phyloP scores from a whole-genome alignment of 92 coral and sea anemone species.

The Zoanthus sansibaricus region DNA sequence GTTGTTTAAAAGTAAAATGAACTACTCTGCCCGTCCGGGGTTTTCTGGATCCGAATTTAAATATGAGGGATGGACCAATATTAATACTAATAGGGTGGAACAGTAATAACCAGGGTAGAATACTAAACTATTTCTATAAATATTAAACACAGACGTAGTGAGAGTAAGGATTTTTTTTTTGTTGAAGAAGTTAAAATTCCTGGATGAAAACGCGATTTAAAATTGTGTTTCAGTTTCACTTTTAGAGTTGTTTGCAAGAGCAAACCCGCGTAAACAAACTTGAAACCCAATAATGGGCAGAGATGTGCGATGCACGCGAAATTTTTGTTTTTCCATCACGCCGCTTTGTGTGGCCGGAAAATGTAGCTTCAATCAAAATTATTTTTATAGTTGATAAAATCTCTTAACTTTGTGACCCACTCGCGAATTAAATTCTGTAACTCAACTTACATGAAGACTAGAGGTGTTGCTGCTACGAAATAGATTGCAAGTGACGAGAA shows the following conservation, averaged over 20 bases:
- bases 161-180: neutral
- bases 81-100: slow-evolving; percentile 39
- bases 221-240: neutral
- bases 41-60: neutral
- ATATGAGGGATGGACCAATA: slow-evolving; percentile 53
- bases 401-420: neutral
- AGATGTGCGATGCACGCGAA: slow-evolving; percentile 10
- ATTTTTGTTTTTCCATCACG: neutral
- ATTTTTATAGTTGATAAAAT: neutral
- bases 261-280: slow-evolving; percentile 14
- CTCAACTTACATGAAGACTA: slow-evolving; percentile 41
- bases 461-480: slow-evolving; percentile 21
- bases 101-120: slow-evolving; percentile 21
- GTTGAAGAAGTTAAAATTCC: neutral
- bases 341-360: too few species aligned
- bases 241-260: neutral
- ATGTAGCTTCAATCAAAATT: neutral
- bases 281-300: slow-evolving; percentile 61
- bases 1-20: neutral
- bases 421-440: neutral
- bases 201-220: too few species aligned
- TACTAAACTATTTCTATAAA: neutral
- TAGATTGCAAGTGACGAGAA: neutral
- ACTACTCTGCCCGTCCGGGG: neutral
- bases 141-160: neutral